These are phyloP conservation scores for Brenthis hecate DNA, from an alignment of 2,888 invertebrate genomes.

Conservation along the genomic window DNA sequence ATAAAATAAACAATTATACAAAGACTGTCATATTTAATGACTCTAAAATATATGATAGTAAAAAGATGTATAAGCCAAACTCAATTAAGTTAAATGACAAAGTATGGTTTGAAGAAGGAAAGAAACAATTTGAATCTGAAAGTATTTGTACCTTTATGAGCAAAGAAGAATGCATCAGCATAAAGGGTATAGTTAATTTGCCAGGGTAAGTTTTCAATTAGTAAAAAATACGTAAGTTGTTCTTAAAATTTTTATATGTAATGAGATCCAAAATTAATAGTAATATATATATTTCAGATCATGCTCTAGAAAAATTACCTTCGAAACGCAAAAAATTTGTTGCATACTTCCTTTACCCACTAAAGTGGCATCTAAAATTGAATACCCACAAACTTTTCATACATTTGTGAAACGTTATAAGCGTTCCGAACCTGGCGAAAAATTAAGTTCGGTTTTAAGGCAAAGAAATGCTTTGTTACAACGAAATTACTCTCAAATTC, in stretches of 20 bases:
- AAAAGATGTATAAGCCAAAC: constrained; percentile 21
- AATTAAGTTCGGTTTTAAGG: constrained; percentile 48
- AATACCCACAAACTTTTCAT: constrained; percentile 46
- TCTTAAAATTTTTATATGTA: neutral
- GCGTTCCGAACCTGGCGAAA: constrained; percentile 48
- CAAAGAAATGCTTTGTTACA: constrained; percentile 61
- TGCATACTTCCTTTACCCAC: constrained; percentile 55
- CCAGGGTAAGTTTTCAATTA: constrained; percentile 44
- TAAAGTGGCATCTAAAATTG: constrained; percentile 43
- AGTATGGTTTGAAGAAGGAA: constrained; percentile 40
- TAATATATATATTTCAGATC: constrained; percentile 37
- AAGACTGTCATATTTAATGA: constrained; percentile 10
- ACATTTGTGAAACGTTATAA: constrained; percentile 33
- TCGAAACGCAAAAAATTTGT: constrained; percentile 49
- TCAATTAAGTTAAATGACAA: constrained; percentile 39
- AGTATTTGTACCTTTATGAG: constrained; percentile 61
- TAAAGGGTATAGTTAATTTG: constrained; percentile 55
- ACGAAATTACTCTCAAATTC: constrained; percentile 48
- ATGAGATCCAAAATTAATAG: constrained; percentile 22
- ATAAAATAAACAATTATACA: constrained; percentile 21
- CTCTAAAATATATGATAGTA: constrained; percentile 12
- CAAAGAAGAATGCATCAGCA: constrained; percentile 53
- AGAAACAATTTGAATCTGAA: constrained; percentile 47
- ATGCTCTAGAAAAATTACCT: constrained; percentile 35
- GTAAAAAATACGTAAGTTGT: neutral